These are phyloP conservation scores for Cryptosula pallasiana DNA, from an alignment of 2,888 invertebrate genomes.

Conservation along the genomic window DNA sequence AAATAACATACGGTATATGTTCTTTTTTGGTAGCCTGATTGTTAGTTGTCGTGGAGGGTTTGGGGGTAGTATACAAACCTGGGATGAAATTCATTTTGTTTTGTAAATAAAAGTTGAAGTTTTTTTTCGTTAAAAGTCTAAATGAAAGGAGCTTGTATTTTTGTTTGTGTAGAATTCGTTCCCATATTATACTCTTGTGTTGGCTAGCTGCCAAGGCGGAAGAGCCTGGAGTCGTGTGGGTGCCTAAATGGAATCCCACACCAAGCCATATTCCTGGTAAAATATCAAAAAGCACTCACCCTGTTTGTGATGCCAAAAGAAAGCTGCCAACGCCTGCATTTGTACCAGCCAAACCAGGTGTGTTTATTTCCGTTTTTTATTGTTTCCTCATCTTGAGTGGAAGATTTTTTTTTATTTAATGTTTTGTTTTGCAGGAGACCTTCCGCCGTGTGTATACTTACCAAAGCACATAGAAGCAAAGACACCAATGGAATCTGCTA, in stretches of 20 bases:
- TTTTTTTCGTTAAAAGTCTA: too few relatives aligned
- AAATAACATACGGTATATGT: not conserved
- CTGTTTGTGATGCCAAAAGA: not conserved
- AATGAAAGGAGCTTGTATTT: too few relatives aligned
- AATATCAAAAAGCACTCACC: conserved; percentile 18
- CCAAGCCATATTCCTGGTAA: not conserved
- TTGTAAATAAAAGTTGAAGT: too few relatives aligned
- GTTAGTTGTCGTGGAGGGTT: too few relatives aligned
- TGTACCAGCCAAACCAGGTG: conserved; percentile 5
- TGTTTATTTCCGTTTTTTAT: not conserved
- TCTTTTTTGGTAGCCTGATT: too few relatives aligned
- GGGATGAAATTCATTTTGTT: too few relatives aligned
- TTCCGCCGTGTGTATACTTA: conserved; percentile 14
- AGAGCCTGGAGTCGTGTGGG: conserved; percentile 6
- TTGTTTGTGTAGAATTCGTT: too few relatives aligned
- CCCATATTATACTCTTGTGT: too few relatives aligned
- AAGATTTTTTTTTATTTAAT: too few relatives aligned
- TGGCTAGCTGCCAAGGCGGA: not conserved
- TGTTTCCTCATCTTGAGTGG: not conserved
- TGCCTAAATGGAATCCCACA: not conserved
- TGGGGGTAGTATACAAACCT: too few relatives aligned
- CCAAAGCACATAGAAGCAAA: conserved; percentile 1
- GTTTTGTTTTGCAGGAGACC: not conserved
- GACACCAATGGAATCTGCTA: conserved; percentile 5
- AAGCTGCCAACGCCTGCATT: not conserved